phyloP scores from a whole-genome alignment of 2,888 invertebrate genomes.

The Lumbricus terrestris region DNA sequence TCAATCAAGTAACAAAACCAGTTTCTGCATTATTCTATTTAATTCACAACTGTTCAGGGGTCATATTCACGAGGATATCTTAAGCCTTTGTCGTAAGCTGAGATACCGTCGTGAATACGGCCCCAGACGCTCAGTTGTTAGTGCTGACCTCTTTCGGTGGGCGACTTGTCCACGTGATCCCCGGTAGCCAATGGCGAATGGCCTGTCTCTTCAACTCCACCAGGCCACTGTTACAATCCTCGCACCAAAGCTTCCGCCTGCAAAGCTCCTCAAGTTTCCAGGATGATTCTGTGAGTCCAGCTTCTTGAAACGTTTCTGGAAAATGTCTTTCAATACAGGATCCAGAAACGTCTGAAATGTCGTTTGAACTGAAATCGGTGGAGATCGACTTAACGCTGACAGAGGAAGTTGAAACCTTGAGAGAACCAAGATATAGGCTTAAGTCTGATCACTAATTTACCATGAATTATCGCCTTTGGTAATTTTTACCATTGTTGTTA shows the following conservation, averaged over 20 bases:
- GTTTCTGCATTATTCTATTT: too few species aligned
- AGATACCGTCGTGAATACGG: too few species aligned
- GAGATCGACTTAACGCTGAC: neutral
- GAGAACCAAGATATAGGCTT: neutral
- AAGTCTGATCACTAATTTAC: too few species aligned
- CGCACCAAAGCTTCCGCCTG: constrained; percentile 22
- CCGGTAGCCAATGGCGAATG: constrained; percentile 22
- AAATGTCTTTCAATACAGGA: neutral
- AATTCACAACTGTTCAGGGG: too few species aligned
- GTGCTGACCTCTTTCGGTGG: neutral
- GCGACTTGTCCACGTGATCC: neutral
- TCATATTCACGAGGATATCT: too few species aligned
- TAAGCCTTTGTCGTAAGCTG: too few species aligned
- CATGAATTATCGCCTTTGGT: too few species aligned
- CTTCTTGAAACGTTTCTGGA: neutral
- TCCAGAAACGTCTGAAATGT: neutral
- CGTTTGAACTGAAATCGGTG: neutral
- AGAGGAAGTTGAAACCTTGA: neutral
- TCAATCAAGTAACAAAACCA: too few species aligned
- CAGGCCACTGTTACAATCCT: constrained; percentile 22
- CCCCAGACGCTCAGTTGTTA: too few species aligned
- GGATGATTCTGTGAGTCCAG: too few species aligned
- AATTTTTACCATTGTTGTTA: too few species aligned
- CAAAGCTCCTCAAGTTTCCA: neutral
- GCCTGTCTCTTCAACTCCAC: constrained; percentile 32